Evolutionary conservation across 2,113 vertebrate species (phyloP), one percentile per base, ranked within the genome.

Genomic region (Colistium nudipinnis): DNA sequence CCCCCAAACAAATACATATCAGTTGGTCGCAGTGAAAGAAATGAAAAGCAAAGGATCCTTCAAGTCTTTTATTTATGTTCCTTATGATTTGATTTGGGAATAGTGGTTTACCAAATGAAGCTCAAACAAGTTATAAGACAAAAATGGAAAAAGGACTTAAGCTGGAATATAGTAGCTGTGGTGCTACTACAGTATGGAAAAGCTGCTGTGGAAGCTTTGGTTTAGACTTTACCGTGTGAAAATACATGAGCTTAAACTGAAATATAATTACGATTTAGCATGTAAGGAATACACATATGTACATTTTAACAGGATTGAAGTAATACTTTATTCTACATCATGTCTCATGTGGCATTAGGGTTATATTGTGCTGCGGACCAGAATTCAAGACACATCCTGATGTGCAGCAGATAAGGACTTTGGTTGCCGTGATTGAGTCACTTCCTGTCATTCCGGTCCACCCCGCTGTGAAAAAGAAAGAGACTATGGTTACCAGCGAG

Each of bases 401-500:
- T 85, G 68, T 84, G 75, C 74, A 52, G 70, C 80, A 77, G 47
- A 63, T 64, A 53, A 83, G 54, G 56, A 74, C 73, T 82, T 84
- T 63, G 80, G 73, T 43, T 76, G 62, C 35, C 61, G 65, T 49
- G 52, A 59, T 5, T 1, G 20, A 62, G 19, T 51, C 2, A 11
- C 19, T 39, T 60, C 25, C 4, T 1, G 36, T 94, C 86, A 94
- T 71, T 94, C 93, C 17, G 93, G 92, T 76, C 93, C 93, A 4
- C 93, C 92, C 6, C 90, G 92, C 93, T 93, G 88, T 24, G 45
- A 33, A 24, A 62, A 62, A 75, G 36, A 67, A 33, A 77, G 4
- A 56, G 17, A 49, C 48, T 13, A 6, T 6, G 14, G 24, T 10
- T 3, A 41, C 1, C 3, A 30, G 43, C 19, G 13, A 13, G 6